A percentile compares a stretch with the other conserved stretches of the same genome.
These are phyloP conservation scores for Drosophila ironensis DNA, from an alignment of 1,140 invertebrate genomes.

Conservation along the genomic window DNA sequence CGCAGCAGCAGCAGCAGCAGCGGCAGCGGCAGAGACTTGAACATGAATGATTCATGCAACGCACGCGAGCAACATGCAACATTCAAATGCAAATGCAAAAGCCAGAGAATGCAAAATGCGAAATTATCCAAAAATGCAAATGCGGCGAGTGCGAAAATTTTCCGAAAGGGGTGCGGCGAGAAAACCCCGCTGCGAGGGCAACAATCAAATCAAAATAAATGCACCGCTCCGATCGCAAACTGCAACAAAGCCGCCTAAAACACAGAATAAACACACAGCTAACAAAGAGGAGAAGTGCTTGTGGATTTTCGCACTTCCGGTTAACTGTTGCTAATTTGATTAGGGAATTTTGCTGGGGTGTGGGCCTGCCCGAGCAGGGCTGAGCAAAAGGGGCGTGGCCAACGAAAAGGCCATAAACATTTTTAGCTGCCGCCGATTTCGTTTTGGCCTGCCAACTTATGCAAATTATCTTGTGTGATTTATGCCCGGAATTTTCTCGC, in stretches of 20 bases:
- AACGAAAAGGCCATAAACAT: slow-evolving; percentile 50
- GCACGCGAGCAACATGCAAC: slow-evolving; percentile 70
- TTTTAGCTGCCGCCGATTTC: slow-evolving; percentile 44
- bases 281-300: slow-evolving; percentile 30
- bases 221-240: slow-evolving; percentile 42
- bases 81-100: slow-evolving; percentile 62
- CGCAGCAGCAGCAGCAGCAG: not conserved
- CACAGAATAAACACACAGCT: slow-evolving; percentile 25
- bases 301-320: slow-evolving; percentile 67
- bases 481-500: slow-evolving; percentile 49
- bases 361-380: no score
- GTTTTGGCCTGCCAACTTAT: slow-evolving; percentile 67
- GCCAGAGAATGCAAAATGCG: slow-evolving; percentile 36
- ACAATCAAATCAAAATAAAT: slow-evolving; percentile 78
- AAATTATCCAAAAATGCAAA: slow-evolving; percentile 49
- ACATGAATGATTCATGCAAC: slow-evolving; percentile 73
- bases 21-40: slow-evolving; percentile 3
- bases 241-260: slow-evolving; percentile 45
- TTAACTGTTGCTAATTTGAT: slow-evolving; percentile 78
- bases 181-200: slow-evolving; percentile 54
- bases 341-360: slow-evolving; percentile 49
- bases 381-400: slow-evolving; percentile 8
- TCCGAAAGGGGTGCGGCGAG: slow-evolving; percentile 9
- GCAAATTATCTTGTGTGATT: slow-evolving; percentile 67
- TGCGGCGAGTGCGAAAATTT: slow-evolving; percentile 21